Conservation (phyloP, 2,888 invertebrate species). For the Papilio elwesi region DNA sequence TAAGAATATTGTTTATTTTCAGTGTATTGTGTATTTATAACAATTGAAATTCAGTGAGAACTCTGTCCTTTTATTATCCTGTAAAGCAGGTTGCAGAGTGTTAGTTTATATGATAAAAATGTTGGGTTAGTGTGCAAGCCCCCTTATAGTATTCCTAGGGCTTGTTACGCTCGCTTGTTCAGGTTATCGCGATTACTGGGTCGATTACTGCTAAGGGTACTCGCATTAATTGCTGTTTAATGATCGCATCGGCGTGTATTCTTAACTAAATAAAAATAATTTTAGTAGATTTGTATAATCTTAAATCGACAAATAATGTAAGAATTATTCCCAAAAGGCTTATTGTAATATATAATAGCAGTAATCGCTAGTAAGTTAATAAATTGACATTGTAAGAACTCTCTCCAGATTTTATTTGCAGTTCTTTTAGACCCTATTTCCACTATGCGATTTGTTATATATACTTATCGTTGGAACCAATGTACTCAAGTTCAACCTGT, state of each 20-base stretch:
- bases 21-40: not conserved
- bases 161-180: slow-evolving; percentile 36
- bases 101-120: not conserved
- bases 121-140: slow-evolving; percentile 16
- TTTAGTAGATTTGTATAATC: not conserved
- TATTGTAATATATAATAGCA: not conserved
- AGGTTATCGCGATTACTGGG: slow-evolving; percentile 31
- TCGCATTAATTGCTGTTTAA: slow-evolving; percentile 33
- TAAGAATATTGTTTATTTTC: no score
- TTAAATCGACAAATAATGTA: not conserved
- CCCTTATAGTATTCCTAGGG: slow-evolving; percentile 29
- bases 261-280: not conserved
- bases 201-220: slow-evolving; percentile 13
- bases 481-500: not conserved
- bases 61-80: not conserved
- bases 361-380: no score
- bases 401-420: not conserved
- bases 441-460: no score
- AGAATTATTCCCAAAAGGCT: not conserved
- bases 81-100: not conserved
- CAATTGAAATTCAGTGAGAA: not conserved
- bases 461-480: not conserved
- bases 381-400: no score
- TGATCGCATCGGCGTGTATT: slow-evolving; percentile 7
- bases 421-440: no score